Percentiles rank a stretch among this genome's conserved stretches.
Conservation (phyloP, 2,888 invertebrate genomes). For the Spodoptera littoralis region DNA sequence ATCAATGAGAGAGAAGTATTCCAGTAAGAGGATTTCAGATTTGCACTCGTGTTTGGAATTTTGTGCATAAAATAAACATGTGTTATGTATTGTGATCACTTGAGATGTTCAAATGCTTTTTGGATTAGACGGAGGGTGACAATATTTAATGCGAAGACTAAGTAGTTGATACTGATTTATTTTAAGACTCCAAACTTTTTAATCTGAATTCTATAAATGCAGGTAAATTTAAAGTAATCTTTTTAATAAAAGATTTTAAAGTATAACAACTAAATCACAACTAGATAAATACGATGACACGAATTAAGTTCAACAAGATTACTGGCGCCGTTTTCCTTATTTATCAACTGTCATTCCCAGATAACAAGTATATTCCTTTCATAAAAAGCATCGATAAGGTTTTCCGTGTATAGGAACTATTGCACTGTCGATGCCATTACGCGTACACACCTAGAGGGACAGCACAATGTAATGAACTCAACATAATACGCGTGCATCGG, state of each 20-base stretch:
- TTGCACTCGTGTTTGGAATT: slow-evolving; percentile 43
- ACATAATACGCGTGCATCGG: slow-evolving; percentile 56
- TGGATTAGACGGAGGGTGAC: too few relatives aligned
- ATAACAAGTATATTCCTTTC: slow-evolving; percentile 9
- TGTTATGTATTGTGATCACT: slow-evolving; percentile 10
- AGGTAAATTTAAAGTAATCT: too few relatives aligned
- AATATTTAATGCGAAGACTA: too few relatives aligned
- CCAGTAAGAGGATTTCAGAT: slow-evolving; percentile 57
- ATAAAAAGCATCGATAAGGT: slow-evolving; percentile 32
- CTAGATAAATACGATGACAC: too few relatives aligned
- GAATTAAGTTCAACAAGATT: too few relatives aligned
- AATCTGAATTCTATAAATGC: too few relatives aligned
- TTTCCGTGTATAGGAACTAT: slow-evolving; percentile 33
- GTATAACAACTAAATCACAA: too few relatives aligned
- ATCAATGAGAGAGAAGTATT: slow-evolving; percentile 65
- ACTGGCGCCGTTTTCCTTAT: not conserved
- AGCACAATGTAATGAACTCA: slow-evolving; percentile 57
- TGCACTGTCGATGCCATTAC: slow-evolving; percentile 40
- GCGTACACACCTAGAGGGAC: slow-evolving; percentile 31
- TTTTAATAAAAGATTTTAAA: too few relatives aligned
- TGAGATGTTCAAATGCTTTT: too few relatives aligned
- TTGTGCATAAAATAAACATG: slow-evolving; percentile 44
- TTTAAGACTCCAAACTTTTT: too few relatives aligned
- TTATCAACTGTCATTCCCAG: slow-evolving; percentile 8
- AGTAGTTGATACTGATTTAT: too few relatives aligned